Percentiles rank a stretch among this genome's conserved stretches.
Conservation (phyloP, 2,113 vertebrate species). For the Hemichromis elongatus region DNA sequence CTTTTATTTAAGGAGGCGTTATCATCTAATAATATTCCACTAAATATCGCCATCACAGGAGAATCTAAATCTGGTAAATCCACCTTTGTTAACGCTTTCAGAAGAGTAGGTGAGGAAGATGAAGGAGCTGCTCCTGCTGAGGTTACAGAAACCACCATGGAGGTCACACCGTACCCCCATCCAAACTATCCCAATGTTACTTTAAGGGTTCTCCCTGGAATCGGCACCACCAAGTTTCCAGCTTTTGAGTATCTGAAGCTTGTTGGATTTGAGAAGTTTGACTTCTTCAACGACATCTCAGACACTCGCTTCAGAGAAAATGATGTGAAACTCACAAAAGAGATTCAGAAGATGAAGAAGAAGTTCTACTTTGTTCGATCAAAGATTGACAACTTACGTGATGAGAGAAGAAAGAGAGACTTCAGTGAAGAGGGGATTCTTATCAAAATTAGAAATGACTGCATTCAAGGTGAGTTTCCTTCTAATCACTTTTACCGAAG, state of each 20-base stretch:
- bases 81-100: background rate
- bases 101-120: accelerated
- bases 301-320: accelerated
- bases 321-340: accelerated
- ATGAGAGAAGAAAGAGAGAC: accelerated
- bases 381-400: accelerated
- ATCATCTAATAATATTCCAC: too few relatives aligned
- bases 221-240: accelerated
- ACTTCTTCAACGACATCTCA: background rate
- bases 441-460: accelerated
- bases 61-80: accelerated
- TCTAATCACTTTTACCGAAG: too few relatives aligned
- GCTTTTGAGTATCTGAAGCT: accelerated
- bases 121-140: accelerated
- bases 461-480: background rate
- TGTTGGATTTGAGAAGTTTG: background rate
- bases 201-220: background rate
- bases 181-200: accelerated
- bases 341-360: accelerated
- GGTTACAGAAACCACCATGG: too few relatives aligned
- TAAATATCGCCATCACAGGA: background rate
- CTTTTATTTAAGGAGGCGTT: too few relatives aligned
- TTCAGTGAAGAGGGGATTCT: accelerated
- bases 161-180: too few relatives aligned
- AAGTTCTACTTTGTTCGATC: background rate